These are phyloP conservation scores for Poeciliopsis gracilis DNA, from an alignment of 2,797 vertebrate species.

Conservation along the genomic window DNA sequence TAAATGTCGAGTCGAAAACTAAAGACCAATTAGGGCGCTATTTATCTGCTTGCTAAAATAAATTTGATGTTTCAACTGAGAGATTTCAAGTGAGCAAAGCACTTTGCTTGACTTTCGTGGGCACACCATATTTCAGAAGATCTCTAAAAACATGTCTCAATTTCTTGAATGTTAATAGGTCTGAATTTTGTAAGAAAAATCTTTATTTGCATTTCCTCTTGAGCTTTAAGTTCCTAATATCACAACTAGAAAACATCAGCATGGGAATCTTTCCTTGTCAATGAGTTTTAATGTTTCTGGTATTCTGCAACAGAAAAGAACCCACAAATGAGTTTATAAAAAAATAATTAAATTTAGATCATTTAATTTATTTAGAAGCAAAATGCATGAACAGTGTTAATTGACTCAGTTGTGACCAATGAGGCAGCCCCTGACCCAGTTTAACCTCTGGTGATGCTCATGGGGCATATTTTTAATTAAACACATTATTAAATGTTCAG, in stretches of 20 bases:
- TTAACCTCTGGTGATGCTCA: not conserved
- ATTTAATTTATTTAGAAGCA: not conserved
- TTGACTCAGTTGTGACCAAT: not conserved
- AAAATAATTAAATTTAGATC: not conserved
- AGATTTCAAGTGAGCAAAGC: not conserved
- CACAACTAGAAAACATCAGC: not conserved
- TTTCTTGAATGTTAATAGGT: not conserved
- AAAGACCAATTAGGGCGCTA: not conserved
- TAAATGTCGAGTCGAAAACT: not conserved
- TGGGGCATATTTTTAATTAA: not conserved
- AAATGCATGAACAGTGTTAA: not conserved
- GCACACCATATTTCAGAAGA: not conserved
- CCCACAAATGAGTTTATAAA: not conserved
- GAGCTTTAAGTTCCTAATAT: not conserved
- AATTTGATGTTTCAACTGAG: not conserved
- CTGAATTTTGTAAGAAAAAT: not conserved
- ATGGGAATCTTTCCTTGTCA: not conserved
- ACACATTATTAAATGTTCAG: not conserved
- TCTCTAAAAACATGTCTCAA: not conserved
- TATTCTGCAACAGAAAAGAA: not conserved
- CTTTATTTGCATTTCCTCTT: not conserved
- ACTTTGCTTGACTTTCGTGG: not conserved
- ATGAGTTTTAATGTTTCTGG: not conserved
- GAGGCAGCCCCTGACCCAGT: not conserved
- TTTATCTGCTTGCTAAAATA: not conserved